Base-by-base conservation (phyloP, 2,888 invertebrate genomes). In the Calameuta pallipes region DNA sequence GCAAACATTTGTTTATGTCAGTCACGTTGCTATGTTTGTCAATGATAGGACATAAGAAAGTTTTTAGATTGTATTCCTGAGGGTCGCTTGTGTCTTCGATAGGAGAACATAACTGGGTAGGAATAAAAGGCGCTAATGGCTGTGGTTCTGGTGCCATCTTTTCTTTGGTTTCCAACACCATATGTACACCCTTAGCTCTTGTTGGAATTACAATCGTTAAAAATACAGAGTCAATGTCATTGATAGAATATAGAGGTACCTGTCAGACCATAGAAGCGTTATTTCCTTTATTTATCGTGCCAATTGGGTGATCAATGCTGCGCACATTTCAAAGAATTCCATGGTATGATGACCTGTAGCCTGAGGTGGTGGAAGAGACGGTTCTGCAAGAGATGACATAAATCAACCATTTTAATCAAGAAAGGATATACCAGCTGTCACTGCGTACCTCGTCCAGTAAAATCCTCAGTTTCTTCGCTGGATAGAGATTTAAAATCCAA, bases 241-340 rank as follows among this genome's bases (percentile, higher is more conserved):
- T 9, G 56, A 56, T 23, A 56, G 56, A 56, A 56, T 56, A 56
- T 6, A 23, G 23, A 23, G 23, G 23, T 56, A 56, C 56, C 23
- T 56, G 56, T 15, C 23, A 56, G 56, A 9, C 23, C 23, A 23
- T 23, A 23, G 56, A 56, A 56, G 23, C 56, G 9, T 23, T 56
- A 56, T 56, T 56, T 23, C 9, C 6, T 23, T 23, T 35, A 80
- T 81, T 92, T 94, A 98, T 92, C 98, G 96, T 41, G 99, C 99
- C 82, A 99, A 93, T 87, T 99, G 99, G 81, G 99, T 98, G 87
- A 99, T 99, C 74, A 99, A 94, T 3, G 98, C 97, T 33, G 99
- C 98, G 92, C 99, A 99, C 98, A 99, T 99, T 93, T 99, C 99
- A 90, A 99, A 99, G 93, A 99, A 99, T 93, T 99, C 99, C 97